Evolutionary conservation across 2,797 vertebrate species (phyloP).

Genomic region (Pteronotus mesoamericanus): DNA sequence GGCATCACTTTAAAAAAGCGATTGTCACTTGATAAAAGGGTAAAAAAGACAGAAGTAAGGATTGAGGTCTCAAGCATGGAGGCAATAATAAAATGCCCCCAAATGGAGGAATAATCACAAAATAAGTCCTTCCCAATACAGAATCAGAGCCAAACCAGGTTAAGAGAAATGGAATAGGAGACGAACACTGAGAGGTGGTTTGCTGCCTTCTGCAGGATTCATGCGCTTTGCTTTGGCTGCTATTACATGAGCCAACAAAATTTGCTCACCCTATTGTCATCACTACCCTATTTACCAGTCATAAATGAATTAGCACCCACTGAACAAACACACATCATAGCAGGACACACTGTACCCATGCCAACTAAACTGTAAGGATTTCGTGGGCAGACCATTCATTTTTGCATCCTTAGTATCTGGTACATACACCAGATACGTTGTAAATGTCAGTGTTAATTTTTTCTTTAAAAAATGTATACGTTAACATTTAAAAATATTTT

Average conservation of each 20-base stretch:
- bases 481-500: background rate
- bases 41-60: background rate
- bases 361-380: background rate
- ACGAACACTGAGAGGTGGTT: rapidly evolving
- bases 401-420: background rate
- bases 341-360: background rate
- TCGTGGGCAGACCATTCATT: background rate
- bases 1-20: background rate
- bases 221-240: background rate
- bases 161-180: background rate
- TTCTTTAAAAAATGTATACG: background rate
- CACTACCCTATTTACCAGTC: background rate
- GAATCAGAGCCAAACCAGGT: no score
- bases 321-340: background rate
- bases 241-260: background rate
- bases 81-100: background rate
- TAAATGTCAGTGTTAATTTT: background rate
- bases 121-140: background rate
- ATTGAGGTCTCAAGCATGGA: background rate
- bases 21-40: background rate
- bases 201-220: background rate
- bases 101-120: background rate
- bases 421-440: background rate
- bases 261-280: background rate
- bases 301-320: background rate